phyloP scores from a whole-genome alignment of 2,113 vertebrate species.

The Callopanchax toddi region DNA sequence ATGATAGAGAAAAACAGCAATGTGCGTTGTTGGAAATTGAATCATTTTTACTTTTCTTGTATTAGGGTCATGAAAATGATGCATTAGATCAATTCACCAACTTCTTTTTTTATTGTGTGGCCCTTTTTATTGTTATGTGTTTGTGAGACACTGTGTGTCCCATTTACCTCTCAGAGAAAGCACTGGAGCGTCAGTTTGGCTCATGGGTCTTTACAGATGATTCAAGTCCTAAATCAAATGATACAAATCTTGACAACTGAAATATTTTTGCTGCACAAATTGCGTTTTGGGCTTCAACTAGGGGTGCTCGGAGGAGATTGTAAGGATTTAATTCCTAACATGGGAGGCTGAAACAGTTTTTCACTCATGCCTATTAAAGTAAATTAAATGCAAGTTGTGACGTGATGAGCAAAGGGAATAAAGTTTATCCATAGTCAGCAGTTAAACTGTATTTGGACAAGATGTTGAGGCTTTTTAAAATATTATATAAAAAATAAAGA shows the following conservation, averaged over 20 bases:
- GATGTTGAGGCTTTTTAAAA: no score
- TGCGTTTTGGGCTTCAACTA: neutral
- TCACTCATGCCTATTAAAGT: neutral
- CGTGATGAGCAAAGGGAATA: no score
- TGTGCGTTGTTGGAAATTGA: neutral
- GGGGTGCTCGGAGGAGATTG: no score
- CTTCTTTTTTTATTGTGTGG: neutral
- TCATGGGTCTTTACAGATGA: neutral
- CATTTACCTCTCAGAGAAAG: conserved; percentile 9
- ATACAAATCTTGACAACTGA: conserved; percentile 9
- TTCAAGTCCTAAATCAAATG: neutral
- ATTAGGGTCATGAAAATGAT: neutral
- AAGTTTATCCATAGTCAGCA: no score
- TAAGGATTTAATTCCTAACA: neutral
- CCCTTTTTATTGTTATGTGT: neutral
- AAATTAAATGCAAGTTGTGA: no score
- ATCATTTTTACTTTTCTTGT: neutral
- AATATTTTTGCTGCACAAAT: neutral
- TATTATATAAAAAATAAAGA: no score
- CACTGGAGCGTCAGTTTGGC: neutral
- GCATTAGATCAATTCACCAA: neutral
- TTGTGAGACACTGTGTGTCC: neutral
- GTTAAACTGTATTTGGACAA: no score
- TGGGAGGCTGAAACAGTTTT: neutral
- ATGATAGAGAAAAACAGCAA: neutral